Percentiles rank a stretch among this genome's conserved stretches.
These are phyloP conservation scores for Phortica variegata DNA, from an alignment of 1,140 invertebrate species.

Conservation along the genomic window DNA sequence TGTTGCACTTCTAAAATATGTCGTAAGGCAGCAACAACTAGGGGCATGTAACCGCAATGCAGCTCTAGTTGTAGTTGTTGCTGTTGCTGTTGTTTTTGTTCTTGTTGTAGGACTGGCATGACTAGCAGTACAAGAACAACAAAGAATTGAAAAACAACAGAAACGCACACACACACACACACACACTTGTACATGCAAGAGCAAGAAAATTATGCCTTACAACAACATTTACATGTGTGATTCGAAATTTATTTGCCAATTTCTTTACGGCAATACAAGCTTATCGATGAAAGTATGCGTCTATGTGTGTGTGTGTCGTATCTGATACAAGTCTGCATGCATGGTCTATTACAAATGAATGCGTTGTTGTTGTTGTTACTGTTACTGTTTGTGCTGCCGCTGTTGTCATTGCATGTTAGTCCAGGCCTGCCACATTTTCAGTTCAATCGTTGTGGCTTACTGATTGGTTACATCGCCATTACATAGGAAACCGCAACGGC, in stretches of 20 bases:
- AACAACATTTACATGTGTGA: conserved; percentile 7
- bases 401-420: neutral
- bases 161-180: neutral
- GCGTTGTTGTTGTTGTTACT: neutral
- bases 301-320: too few species aligned
- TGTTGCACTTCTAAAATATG: too few species aligned
- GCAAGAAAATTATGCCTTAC: conserved; percentile 5
- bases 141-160: neutral
- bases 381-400: too few species aligned
- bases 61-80: neutral
- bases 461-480: conserved; percentile 11
- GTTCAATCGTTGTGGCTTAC: conserved; percentile 4
- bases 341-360: too few species aligned
- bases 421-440: conserved; percentile 4
- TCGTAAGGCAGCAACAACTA: too few species aligned
- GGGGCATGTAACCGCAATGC: neutral
- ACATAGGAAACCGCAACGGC: conserved; percentile 8
- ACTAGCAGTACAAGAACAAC: neutral
- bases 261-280: conserved; percentile 2
- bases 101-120: too few species aligned
- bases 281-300: too few species aligned
- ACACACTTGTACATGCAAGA: too few species aligned
- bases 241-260: conserved; percentile 12
- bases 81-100: too few species aligned
- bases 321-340: too few species aligned